Evolutionary conservation across 2,888 invertebrate genomes (phyloP), one percentile per base, ranked within the genome.

Genomic region (Drosophila peninsularis): DNA sequence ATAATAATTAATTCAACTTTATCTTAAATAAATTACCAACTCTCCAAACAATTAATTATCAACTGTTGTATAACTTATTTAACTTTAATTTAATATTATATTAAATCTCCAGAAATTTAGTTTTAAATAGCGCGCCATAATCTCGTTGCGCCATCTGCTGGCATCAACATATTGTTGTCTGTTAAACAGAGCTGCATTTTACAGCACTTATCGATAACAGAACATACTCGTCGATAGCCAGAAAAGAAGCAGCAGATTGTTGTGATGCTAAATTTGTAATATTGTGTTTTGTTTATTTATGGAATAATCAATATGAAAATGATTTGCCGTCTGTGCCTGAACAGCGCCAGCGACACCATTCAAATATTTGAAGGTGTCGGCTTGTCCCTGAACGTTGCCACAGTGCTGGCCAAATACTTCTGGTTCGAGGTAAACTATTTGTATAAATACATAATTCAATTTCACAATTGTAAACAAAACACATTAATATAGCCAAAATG

Each of bases 241-340:
- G 17, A 30, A 27, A 72, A 72, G 62, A 60, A 68, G 63, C 47
- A 74, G 73, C 39, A 41, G 36, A 57, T 53, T 75, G 75, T 75
- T 75, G 63, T 71, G 71, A 60, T 66, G 58, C 66, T 44, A 21
- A 57, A 62, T 49, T 65, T 54, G 50, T 58, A n/a, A 42, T 32
- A 17, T 52, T 47, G 9, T 39, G 41, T 61, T 42, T 41, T 57
- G 37, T 50, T 56, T 53, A 47, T 78, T 62, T 21, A 76, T 77
- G 70, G 64, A 77, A 77, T 57, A 44, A 44, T 52, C 27, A 49
- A 45, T 19, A 32, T 27, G 32, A 88, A 37, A 60, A 91, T 92
- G 92, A 92, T 91, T 79, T 92, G 92, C 79, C 89, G 92, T 41
- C 75, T 92, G 68, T 92, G 92, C 65, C 78, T 92, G 19, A 89